Conservation (phyloP, 1,140 invertebrate species). For the Temnothorax curvispinosus region DNA sequence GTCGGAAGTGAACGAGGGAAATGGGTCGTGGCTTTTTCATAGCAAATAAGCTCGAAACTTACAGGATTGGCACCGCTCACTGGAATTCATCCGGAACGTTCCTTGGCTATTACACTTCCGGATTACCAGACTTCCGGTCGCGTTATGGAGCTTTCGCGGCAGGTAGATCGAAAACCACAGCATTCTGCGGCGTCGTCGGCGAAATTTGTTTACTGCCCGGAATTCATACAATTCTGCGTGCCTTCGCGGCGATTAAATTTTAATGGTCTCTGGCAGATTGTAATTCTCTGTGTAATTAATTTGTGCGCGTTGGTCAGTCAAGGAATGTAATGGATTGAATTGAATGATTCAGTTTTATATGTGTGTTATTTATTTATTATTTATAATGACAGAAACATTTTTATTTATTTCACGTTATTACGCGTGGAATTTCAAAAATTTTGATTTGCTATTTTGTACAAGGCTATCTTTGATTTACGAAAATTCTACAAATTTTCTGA, state of each 20-base stretch:
- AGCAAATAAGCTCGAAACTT: constrained; percentile 49
- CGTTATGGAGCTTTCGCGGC: constrained; percentile 42
- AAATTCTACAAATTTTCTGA: neutral
- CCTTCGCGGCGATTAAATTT: constrained; percentile 34
- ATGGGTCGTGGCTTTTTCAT: constrained; percentile 30
- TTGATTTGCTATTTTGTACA: neutral
- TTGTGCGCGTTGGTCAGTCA: neutral
- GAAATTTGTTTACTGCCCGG: constrained; percentile 48
- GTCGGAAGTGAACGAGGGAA: constrained; percentile 23
- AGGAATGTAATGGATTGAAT: neutral
- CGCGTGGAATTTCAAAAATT: neutral
- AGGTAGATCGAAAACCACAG: constrained; percentile 25
- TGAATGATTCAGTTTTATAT: neutral
- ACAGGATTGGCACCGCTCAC: constrained; percentile 37
- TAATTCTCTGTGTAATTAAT: constrained; percentile 47
- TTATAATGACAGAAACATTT: neutral
- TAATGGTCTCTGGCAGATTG: constrained; percentile 28
- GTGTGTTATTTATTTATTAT: neutral
- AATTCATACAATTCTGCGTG: constrained; percentile 49
- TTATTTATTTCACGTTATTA: neutral
- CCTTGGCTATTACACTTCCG: constrained; percentile 25
- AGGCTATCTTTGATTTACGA: neutral
- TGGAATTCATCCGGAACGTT: constrained; percentile 20
- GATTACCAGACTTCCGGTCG: constrained; percentile 11
- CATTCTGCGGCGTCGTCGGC: constrained; percentile 50